Percentiles rank a stretch among this genome's conserved stretches.
Conservation (phyloP, 2,113 vertebrate genomes). For the Triplophysa tibetana region DNA sequence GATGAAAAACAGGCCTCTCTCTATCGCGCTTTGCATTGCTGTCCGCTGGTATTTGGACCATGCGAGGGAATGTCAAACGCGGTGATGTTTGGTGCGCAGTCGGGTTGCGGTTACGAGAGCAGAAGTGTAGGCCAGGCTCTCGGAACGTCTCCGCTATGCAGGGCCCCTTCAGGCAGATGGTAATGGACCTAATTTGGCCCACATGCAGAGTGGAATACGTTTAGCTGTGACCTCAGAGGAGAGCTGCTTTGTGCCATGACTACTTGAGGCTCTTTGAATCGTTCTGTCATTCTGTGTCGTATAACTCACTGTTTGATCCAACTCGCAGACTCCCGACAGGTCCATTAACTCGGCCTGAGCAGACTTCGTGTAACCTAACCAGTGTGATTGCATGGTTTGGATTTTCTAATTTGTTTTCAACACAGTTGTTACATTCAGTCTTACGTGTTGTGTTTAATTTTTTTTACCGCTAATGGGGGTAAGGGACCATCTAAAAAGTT, state of each 20-base stretch:
- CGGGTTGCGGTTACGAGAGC: not conserved
- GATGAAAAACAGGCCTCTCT: not conserved
- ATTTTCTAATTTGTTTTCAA: too few relatives aligned
- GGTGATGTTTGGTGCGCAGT: not conserved
- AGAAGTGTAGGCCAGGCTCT: not conserved
- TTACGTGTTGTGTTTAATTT: too few relatives aligned
- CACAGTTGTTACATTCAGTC: too few relatives aligned
- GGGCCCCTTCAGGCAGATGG: slow-evolving; percentile 8
- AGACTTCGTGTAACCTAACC: not conserved
- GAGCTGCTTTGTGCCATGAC: not conserved
- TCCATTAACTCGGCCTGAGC: not conserved
- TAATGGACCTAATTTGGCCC: slow-evolving; percentile 42
- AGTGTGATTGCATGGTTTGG: not conserved
- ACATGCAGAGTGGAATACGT: slow-evolving; percentile 33
- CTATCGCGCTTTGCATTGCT: not conserved
- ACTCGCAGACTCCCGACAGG: not conserved
- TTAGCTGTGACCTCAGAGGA: slow-evolving; percentile 9
- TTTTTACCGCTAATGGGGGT: too few relatives aligned
- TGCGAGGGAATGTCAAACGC: not conserved
- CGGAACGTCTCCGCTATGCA: not conserved
- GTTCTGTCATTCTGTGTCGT: not conserved
- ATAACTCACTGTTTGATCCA: not conserved
- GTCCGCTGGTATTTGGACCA: slow-evolving; percentile 17
- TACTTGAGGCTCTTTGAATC: slow-evolving; percentile 5
- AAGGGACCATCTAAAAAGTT: too few relatives aligned